phyloP scores from a whole-genome alignment of 2,888 invertebrate genomes.

The Cheilosia vernalis region DNA sequence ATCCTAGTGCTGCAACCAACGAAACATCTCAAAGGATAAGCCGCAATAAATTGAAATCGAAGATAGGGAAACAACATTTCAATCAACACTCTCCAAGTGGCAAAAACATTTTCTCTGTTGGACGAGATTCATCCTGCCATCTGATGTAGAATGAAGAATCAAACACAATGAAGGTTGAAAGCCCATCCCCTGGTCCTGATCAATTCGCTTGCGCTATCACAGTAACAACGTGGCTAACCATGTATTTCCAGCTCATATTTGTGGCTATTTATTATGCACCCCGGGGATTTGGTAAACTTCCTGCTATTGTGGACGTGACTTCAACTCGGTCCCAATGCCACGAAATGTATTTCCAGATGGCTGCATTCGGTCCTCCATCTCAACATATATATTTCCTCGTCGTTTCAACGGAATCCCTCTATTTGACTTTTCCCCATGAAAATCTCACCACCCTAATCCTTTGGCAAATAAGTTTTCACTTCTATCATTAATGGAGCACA shows the following conservation, averaged over 20 bases:
- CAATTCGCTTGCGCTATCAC: background rate
- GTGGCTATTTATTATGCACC: background rate
- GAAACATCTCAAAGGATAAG: background rate
- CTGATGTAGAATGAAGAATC: too few relatives aligned
- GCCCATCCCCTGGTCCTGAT: background rate
- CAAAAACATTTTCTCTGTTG: background rate
- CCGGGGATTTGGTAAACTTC: background rate
- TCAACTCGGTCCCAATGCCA: background rate
- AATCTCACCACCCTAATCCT: conserved; percentile 15
- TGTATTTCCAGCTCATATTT: background rate
- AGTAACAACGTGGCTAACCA: background rate
- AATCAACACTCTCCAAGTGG: background rate
- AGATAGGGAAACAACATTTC: background rate
- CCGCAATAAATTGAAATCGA: background rate
- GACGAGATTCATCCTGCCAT: background rate
- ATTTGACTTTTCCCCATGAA: conserved; percentile 21
- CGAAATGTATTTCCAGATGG: background rate
- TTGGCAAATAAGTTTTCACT: conserved; percentile 39
- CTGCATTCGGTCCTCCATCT: background rate
- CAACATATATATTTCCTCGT: conserved; percentile 44
- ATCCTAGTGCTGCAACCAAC: background rate
- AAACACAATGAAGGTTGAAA: too few relatives aligned
- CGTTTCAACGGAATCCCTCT: conserved; percentile 29
- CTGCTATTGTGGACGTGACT: background rate
- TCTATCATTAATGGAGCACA: conserved; percentile 34